A percentile compares a stretch with the other conserved stretches of the same genome.
phyloP scores from a whole-genome alignment of 2,797 vertebrate genomes.

The Picus viridis region DNA sequence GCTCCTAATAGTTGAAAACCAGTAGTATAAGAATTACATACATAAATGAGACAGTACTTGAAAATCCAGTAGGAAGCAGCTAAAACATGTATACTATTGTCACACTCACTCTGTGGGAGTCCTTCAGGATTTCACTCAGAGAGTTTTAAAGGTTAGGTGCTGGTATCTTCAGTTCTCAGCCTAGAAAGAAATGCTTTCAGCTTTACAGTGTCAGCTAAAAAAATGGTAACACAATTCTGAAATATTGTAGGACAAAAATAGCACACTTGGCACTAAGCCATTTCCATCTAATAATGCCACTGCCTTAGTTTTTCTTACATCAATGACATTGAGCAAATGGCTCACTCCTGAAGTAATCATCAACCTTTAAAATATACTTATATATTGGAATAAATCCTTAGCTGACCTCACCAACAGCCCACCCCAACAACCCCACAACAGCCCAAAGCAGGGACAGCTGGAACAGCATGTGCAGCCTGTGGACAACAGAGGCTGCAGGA shows the following conservation, averaged over 20 bases:
- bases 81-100: neutral
- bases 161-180: neutral
- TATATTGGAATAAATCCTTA: neutral
- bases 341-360: neutral
- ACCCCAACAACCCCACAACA: neutral
- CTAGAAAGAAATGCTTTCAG: neutral
- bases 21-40: neutral
- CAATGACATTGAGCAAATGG: neutral
- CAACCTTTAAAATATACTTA: neutral
- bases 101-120: neutral
- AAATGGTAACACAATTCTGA: neutral
- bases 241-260: neutral
- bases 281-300: neutral
- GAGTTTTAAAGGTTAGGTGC: neutral
- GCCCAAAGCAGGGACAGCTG: neutral
- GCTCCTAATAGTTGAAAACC: neutral
- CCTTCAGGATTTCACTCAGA: neutral
- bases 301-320: neutral
- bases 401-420: neutral
- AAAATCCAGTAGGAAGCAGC: neutral
- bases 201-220: neutral
- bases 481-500: neutral
- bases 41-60: neutral
- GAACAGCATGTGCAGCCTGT: rapidly evolving
- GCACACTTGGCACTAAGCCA: neutral